These are phyloP conservation scores for Aegypius monachus DNA, from an alignment of 2,113 vertebrate species.

Conservation along the genomic window DNA sequence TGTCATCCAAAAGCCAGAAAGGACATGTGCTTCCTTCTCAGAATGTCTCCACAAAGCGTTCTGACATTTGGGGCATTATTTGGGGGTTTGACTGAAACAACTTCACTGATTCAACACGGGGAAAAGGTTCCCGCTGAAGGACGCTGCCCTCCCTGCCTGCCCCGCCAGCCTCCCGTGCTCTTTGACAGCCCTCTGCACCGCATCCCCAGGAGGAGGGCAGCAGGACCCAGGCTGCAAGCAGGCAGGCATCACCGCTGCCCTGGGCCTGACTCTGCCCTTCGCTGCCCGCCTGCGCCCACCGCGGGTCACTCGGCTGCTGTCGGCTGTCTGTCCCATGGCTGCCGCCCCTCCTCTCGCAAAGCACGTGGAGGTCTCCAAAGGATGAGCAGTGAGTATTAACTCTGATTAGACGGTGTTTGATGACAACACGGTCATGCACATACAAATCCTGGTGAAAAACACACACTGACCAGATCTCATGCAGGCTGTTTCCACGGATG, in stretches of 20 bases:
- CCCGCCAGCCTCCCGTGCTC: accelerated
- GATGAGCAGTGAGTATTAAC: background rate
- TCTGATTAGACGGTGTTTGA: background rate
- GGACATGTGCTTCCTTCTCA: background rate
- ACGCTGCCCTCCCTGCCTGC: background rate
- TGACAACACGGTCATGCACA: accelerated
- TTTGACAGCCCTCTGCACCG: background rate
- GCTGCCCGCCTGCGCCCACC: accelerated
- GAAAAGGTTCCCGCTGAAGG: background rate
- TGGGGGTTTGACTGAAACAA: background rate
- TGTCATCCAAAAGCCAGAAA: background rate
- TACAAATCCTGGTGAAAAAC: background rate
- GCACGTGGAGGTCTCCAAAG: accelerated
- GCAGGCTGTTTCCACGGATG: background rate
- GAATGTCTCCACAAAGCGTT: background rate
- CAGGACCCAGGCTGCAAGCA: background rate
- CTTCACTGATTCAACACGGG: too few species aligned
- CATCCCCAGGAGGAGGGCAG: background rate
- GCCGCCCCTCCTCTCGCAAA: accelerated
- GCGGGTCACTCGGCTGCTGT: background rate
- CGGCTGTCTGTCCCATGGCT: background rate
- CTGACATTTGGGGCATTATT: accelerated
- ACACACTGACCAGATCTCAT: background rate
- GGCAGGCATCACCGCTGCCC: background rate
- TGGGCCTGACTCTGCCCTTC: background rate